Base-by-base conservation (phyloP, 2,113 vertebrate species). In the Nematolebias whitei region DNA sequence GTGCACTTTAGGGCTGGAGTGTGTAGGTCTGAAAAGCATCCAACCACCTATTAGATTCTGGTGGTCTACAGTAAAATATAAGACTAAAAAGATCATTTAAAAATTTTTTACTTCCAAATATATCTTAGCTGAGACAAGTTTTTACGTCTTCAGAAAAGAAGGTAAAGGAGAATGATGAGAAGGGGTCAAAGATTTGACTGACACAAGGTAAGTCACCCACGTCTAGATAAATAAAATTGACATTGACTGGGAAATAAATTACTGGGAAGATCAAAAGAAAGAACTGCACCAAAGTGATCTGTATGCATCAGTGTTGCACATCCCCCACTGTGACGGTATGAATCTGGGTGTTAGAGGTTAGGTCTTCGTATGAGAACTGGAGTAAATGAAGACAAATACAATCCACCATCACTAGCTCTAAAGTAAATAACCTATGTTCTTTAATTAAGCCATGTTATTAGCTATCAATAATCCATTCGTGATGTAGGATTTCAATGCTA, bases 341-440 rank as follows among this genome's bases (percentile, higher is more conserved):
- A 76, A 45, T 16, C 19, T 64, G 8, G 5, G 20, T 12, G 32
- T 58, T 38, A 22, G 16, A 64, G 20, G 49, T 19, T 45, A 58
- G 22, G 16, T 53, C 50, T 24, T 48, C 16, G 48, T 61, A 52
- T 49, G 60, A 48, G 23, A 65, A 57, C 71, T 66, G 67, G 50
- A 39, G 41, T 79, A 70, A 76, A 29, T 57, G 12, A 68, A 68
- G 68, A 76, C 57, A 45, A 13, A 66, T 39, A 61, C 49, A 71
- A 39, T 29, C 43, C 50, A 23, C 24, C 2, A 13, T 23, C 56
- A 72, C 66, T 48, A 63, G 54, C 70, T 3, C 51, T 14, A 51
- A 14, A 24, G 63, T 83, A 53, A 85, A 81, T 73, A 78, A 81
- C 76, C 80, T 72, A 44, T 49, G 54, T 70, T 59, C 75, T 79